Base-by-base conservation (phyloP, 1,140 invertebrate species). In the Drosophila baimaii region DNA sequence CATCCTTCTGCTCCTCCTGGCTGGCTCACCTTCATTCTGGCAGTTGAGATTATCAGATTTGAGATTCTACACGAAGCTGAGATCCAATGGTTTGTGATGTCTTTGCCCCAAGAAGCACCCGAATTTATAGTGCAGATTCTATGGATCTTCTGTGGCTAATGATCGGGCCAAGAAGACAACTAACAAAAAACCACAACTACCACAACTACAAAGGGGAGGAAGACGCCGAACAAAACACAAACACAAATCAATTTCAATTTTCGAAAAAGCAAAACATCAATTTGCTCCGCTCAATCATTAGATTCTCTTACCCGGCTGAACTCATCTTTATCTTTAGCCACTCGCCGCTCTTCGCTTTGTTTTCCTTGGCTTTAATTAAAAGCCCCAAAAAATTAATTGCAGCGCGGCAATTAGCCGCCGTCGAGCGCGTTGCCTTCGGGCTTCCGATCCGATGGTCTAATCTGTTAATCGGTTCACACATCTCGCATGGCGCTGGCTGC, bases 61-160 rank as follows among this genome's bases (percentile, higher is more conserved):
- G n/a, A 44, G 59, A 55, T 64, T 79, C 52, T 62, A 70, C 37
- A 70, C 81, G 31, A 66, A 62, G 56, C 63, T 47, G 49, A 66
- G 80, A 78, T 82, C 58, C 75, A 76, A 79, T 75, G 61, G 65
- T 58, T 85, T 88, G 59, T 85, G 82, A 85, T 85, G 75, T 33
- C 73, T 82, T 54, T 41, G 23, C 29, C 9, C 29, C 63, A 31
- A 21, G 61, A 72, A 31, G 21, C 82, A 71, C 31, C 58, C 41
- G 79, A 71, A 76, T 85, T 85, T 85, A 85, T 85, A 85, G 83
- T 77, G 57, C 75, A 59, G 77, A 52, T 70, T 43, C 43, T 23
- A 41, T 63, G 37, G 47, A 58, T 68, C 52, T 61, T 69, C 25
- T 17, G 7, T 21, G 56, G 77, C 77, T 84, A 85, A 85, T 84